Conservation (phyloP, 2,113 vertebrate genomes). For the Mixornis gularis region DNA sequence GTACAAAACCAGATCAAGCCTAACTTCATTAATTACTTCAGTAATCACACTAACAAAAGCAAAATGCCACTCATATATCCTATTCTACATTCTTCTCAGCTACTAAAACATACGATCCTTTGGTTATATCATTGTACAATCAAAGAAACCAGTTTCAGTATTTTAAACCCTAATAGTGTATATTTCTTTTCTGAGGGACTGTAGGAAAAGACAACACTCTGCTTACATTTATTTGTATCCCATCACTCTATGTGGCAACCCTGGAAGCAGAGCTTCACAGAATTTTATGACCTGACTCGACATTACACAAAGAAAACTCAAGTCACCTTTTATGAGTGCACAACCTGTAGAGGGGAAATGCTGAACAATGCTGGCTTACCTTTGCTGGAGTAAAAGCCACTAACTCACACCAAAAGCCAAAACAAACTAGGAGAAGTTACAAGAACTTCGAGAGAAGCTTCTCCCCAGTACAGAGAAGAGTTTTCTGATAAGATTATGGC, state of each 20-base stretch:
- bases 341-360: slow-evolving; percentile 3
- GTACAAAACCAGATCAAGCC: background rate
- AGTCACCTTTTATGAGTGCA: slow-evolving; percentile 29
- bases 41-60: background rate
- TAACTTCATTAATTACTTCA: background rate
- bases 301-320: background rate
- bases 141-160: background rate
- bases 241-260: background rate
- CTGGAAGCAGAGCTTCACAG: slow-evolving; percentile 38
- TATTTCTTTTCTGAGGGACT: background rate
- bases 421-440: background rate
- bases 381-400: background rate
- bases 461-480: background rate
- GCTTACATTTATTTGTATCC: background rate
- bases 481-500: background rate
- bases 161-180: background rate
- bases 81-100: background rate
- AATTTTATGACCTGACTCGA: background rate
- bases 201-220: background rate
- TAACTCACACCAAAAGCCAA: background rate
- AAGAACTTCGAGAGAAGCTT: background rate
- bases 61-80: background rate
- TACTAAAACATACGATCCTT: background rate
- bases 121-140: background rate
- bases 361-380: background rate